Conservation (phyloP, 2,888 invertebrate species). For the Trichopoda pennipes region DNA sequence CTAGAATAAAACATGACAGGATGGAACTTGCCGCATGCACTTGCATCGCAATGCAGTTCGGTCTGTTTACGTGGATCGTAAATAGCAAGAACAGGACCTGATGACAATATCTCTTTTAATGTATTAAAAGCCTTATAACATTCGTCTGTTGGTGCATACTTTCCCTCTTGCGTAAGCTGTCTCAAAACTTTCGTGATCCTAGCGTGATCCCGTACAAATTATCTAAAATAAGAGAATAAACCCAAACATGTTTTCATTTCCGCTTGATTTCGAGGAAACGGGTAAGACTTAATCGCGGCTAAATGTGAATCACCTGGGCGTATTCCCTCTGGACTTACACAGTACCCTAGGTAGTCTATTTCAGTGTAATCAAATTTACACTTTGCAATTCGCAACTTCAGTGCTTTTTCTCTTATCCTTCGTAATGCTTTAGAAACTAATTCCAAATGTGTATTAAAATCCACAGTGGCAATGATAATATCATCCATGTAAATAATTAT, state of each 20-base stretch:
- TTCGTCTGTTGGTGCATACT: slow-evolving; percentile 12
- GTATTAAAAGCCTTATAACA: slow-evolving; percentile 40
- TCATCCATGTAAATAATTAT: slow-evolving; percentile 48
- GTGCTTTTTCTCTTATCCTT: slow-evolving; percentile 14
- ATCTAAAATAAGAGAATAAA: slow-evolving; percentile 28
- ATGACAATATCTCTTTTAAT: slow-evolving; percentile 62
- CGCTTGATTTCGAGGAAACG: slow-evolving; percentile 25
- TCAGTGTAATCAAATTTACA: slow-evolving; percentile 58
- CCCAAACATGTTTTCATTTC: slow-evolving; percentile 30
- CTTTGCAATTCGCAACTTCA: slow-evolving; percentile 19
- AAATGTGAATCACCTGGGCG: slow-evolving; percentile 50
- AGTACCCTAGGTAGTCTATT: slow-evolving; percentile 56
- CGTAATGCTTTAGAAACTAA: slow-evolving; percentile 15
- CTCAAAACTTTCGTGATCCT: slow-evolving; percentile 29
- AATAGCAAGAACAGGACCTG: slow-evolving; percentile 18
- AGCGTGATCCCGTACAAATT: slow-evolving; percentile 20
- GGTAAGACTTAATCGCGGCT: slow-evolving; percentile 39
- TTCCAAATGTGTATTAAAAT: slow-evolving; percentile 31
- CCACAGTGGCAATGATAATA: slow-evolving; percentile 38
- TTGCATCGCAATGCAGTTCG: slow-evolving; percentile 56
- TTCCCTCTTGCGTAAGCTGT: slow-evolving; percentile 30
- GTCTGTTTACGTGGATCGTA: slow-evolving; percentile 15
- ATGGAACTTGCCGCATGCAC: slow-evolving; percentile 25
- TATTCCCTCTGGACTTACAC: slow-evolving; percentile 48
- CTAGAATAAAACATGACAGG: slow-evolving; percentile 22